Base-by-base conservation (phyloP, 2,797 vertebrate genomes). In the Hippocampus kuda region DNA sequence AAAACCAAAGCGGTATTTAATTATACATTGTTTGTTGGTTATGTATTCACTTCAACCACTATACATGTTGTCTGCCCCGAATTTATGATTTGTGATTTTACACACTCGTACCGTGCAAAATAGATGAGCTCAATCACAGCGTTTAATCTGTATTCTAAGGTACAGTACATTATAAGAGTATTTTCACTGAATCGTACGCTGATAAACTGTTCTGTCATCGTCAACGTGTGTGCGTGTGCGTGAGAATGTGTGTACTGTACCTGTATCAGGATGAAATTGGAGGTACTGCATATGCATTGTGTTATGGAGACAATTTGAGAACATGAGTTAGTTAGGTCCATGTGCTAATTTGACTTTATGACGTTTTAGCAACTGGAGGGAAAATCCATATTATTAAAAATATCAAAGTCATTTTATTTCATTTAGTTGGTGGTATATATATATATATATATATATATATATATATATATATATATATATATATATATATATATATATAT, bases 21-120 rank as follows among this genome's bases (percentile, higher is more conserved):
- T 38, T 60, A 8, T 60, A 18, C 57, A 61, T 60, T 20, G 13
- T 59, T 59, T 27, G 6, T 15, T 48, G 3, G 13, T 9, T 18
- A 65, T 16, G 13, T 27, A 10, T 61, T 49, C 22, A 65, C 26
- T 46, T n/a, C 12, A 65, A 46, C 5, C 63, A 46, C 27, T 65
- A 13, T n/a, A 18, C 0, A 67, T 77, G 78, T 74, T 75, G 75
- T 84, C 78, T 81, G 16, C 38, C 46, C 4, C 6, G 13, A 42
- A 46, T 65, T 49, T 44, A 49, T 20, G 13, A 15, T 1, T 42
- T 49, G 26, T 48, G 13, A 66, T 49, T 18, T 26, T 24, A 48
- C 22, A 27, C 12, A 27, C 15, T 49, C 16, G 5, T 34, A 34
- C 3, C 38, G 38, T 64, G 57, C 34, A 13, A 59, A 59, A 15